A percentile compares a stretch with the other conserved stretches of the same genome.
Evolutionary conservation across 1,140 invertebrate genomes (phyloP).

Genomic region (Plutomurus gul): DNA sequence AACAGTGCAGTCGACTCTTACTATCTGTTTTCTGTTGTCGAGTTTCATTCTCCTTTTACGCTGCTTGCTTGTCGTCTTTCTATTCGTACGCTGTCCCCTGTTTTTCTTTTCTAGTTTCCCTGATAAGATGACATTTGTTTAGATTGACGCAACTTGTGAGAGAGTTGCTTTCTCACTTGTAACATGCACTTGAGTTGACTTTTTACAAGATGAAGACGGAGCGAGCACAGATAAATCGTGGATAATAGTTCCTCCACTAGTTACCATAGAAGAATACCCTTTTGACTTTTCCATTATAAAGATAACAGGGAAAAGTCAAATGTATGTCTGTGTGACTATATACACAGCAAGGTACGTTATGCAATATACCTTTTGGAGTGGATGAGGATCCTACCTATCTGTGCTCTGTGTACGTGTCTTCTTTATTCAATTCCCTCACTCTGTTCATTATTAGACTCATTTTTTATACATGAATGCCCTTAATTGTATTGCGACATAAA

Average conservation of each 20-base stretch:
- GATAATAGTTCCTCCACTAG: slow-evolving; percentile 32
- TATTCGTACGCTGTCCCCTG: background rate
- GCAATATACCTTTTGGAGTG: background rate
- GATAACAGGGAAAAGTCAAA: slow-evolving; percentile 14
- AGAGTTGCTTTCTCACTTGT: slow-evolving; percentile 20
- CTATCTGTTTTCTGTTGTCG: background rate
- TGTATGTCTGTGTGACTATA: background rate
- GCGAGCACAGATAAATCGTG: slow-evolving; percentile 18
- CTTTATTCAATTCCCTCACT: background rate
- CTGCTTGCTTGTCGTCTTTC: background rate
- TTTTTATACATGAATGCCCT: slow-evolving; percentile 24
- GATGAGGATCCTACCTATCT: background rate
- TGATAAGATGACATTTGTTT: slow-evolving; percentile 46
- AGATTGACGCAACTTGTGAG: slow-evolving; percentile 35
- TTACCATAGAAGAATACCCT: slow-evolving; percentile 28
- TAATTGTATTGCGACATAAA: slow-evolving; percentile 30
- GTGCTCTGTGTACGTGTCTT: background rate
- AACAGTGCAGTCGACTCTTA: background rate
- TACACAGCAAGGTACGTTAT: background rate
- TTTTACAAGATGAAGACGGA: slow-evolving; percentile 29
- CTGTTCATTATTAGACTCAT: slow-evolving; percentile 27
- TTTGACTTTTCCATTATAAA: background rate
- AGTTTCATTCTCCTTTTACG: slow-evolving; percentile 25
- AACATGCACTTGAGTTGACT: slow-evolving; percentile 22
- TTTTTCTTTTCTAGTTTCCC: slow-evolving; percentile 29